A percentile compares a stretch with the other conserved stretches of the same genome.
Evolutionary conservation across 2,797 vertebrate genomes (phyloP).

Genomic region (Dermochelys coriacea): DNA sequence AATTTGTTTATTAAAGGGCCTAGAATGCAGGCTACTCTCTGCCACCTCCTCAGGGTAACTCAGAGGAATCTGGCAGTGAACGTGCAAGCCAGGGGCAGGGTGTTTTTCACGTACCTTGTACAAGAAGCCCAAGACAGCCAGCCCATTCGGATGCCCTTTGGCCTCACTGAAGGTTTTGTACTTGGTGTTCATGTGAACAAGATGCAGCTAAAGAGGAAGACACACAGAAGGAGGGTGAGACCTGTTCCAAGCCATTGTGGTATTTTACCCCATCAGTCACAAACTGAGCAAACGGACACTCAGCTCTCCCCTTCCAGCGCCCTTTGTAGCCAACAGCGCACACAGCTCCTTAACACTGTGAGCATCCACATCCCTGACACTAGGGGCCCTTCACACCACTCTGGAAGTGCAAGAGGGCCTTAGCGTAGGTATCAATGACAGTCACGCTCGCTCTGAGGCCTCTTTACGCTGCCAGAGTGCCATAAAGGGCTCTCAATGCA

Average conservation of each 20-base stretch:
- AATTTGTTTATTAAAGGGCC: background rate
- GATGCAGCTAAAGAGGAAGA: conserved; percentile 82
- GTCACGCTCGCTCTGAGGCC: background rate
- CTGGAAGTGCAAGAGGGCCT: background rate
- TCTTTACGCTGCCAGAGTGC: background rate
- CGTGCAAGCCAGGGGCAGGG: background rate
- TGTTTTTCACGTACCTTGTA: conserved; percentile 79
- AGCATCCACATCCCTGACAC: background rate
- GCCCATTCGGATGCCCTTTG: conserved; percentile 82
- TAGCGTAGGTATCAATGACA: background rate
- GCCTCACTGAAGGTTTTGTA: conserved; percentile 83
- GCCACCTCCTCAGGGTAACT: background rate
- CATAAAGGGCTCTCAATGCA: background rate
- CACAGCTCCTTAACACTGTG: background rate
- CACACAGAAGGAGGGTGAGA: background rate
- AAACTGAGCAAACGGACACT: background rate
- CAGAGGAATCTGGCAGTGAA: background rate
- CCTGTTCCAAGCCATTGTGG: background rate
- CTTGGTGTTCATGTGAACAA: conserved; percentile 87
- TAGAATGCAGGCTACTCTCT: background rate
- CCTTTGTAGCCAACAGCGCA: background rate
- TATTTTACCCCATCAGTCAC: background rate
- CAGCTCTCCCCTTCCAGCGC: background rate
- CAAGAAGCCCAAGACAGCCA: conserved; percentile 88
- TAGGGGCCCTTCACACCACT: background rate